A percentile compares a stretch with the other conserved stretches of the same genome.
Evolutionary conservation across 2,888 invertebrate species (phyloP).

Genomic region (Omphaloscelis lunosa): DNA sequence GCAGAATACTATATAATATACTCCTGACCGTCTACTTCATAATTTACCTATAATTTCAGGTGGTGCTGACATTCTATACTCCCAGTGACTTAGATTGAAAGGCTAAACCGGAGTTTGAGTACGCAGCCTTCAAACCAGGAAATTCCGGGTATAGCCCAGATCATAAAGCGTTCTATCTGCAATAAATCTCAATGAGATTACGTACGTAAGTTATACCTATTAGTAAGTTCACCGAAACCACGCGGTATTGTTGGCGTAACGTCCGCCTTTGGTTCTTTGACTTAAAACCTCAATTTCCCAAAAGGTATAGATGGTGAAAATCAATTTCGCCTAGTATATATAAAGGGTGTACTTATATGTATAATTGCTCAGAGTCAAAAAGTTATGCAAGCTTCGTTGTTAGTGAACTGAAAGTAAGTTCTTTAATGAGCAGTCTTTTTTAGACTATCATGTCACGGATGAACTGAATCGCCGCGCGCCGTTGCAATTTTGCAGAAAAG

Average conservation of each 20-base stretch:
- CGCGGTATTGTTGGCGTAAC: not conserved
- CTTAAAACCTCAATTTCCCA: not conserved
- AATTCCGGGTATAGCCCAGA: slow-evolving; percentile 53
- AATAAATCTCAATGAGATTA: slow-evolving; percentile 55
- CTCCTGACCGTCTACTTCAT: not conserved
- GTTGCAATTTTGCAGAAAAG: not conserved
- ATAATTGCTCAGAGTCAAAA: not conserved
- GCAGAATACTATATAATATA: no score
- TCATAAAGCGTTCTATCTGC: slow-evolving; percentile 30
- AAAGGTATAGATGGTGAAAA: no score
- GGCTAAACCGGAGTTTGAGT: slow-evolving; percentile 29
- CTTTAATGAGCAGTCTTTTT: not conserved
- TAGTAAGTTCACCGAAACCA: slow-evolving; percentile 20
- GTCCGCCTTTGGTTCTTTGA: not conserved
- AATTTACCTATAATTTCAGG: not conserved
- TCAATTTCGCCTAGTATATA: no score
- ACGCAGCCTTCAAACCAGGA: slow-evolving; percentile 56
- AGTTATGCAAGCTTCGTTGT: no score
- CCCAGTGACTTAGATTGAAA: slow-evolving; percentile 36
- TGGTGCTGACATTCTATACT: not conserved
- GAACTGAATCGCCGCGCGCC: no score
- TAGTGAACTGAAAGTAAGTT: no score
- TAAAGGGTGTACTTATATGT: no score
- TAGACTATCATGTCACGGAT: not conserved
- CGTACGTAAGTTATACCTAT: slow-evolving; percentile 40